Evolutionary conservation across 1,140 invertebrate species (phyloP).

Genomic region (Chelonus insularis): DNA sequence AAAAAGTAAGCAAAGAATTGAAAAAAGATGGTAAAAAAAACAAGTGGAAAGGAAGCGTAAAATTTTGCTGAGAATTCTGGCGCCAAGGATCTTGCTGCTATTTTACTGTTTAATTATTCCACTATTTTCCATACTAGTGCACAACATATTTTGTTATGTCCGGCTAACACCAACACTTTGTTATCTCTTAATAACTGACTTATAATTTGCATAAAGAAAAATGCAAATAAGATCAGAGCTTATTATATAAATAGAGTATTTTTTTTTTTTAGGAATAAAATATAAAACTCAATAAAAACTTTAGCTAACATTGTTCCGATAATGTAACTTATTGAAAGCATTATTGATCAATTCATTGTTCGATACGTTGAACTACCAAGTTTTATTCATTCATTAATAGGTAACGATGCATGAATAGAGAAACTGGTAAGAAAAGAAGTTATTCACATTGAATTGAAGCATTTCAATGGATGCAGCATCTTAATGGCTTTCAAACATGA

Average conservation of each 20-base stretch:
- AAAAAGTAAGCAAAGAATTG: constrained; percentile 6
- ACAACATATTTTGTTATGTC: constrained; percentile 13
- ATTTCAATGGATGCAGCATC: too few species aligned
- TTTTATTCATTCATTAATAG: not conserved
- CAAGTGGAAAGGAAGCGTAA: constrained; percentile 19
- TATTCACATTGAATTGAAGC: too few species aligned
- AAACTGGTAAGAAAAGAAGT: not conserved
- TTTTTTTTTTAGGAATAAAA: not conserved
- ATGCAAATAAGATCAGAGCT: too few species aligned
- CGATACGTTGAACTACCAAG: not conserved
- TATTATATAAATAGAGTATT: too few species aligned
- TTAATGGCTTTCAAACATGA: too few species aligned
- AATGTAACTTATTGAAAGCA: not conserved
- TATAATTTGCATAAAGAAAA: not conserved
- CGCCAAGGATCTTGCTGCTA: not conserved
- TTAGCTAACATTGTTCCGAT: not conserved
- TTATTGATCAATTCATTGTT: not conserved
- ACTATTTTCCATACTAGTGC: constrained; percentile 30
- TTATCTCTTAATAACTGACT: not conserved
- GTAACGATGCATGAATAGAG: not conserved
- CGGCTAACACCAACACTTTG: constrained; percentile 7
- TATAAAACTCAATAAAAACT: not conserved
- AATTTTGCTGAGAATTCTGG: constrained; percentile 4
- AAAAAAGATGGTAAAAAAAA: constrained; percentile 28
- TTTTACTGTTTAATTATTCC: constrained; percentile 31